Evolutionary conservation across 2,888 invertebrate genomes (phyloP).

Genomic region (Leptura quadrifasciata): DNA sequence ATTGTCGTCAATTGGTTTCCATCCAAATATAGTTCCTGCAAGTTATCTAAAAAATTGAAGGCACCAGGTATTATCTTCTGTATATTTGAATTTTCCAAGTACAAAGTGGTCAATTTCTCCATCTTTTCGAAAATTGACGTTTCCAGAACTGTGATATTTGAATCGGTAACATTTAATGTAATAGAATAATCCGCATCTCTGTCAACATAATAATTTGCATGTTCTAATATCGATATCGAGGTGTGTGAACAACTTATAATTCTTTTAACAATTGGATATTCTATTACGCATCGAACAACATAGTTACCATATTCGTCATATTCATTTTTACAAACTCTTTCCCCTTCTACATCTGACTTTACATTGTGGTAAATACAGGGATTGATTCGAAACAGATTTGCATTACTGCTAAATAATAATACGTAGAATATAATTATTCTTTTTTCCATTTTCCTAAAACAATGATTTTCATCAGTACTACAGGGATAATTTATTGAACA

Average conservation of each 20-base stretch:
- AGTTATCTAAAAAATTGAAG: constrained; percentile 23
- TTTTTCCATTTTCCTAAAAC: background rate
- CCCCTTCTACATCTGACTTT: too few relatives aligned
- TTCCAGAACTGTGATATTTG: background rate
- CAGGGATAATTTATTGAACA: too few relatives aligned
- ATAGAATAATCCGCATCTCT: background rate
- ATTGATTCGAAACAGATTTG: too few relatives aligned
- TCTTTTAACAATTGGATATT: background rate
- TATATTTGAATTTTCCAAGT: background rate
- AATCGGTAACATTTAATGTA: background rate
- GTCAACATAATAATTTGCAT: background rate
- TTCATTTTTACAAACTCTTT: too few relatives aligned
- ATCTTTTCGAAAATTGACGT: constrained; percentile 5
- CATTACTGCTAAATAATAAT: background rate
- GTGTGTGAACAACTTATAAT: background rate
- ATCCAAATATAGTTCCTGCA: constrained; percentile 9
- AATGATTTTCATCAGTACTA: background rate
- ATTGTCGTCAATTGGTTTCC: constrained; percentile 19
- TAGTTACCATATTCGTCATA: too few relatives aligned
- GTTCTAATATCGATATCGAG: background rate
- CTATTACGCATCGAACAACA: background rate
- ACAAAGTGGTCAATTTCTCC: background rate
- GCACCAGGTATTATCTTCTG: constrained; percentile 23
- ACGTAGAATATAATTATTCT: background rate
- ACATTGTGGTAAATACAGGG: too few relatives aligned